Base-by-base conservation (phyloP, 2,113 vertebrate genomes). In the Chelonoidis abingdonii region DNA sequence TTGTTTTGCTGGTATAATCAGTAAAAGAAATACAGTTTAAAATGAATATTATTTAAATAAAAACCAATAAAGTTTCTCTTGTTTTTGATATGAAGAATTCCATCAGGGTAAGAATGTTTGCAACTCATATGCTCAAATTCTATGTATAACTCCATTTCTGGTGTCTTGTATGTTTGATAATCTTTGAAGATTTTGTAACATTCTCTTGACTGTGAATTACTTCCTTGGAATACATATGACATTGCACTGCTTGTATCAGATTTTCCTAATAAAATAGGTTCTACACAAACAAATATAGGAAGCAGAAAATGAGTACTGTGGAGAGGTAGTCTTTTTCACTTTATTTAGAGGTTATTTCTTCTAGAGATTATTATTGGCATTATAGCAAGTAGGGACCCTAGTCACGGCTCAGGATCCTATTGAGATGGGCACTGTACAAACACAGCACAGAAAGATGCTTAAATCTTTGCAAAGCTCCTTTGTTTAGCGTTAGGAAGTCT, bases 41-140 rank as follows among this genome's bases (percentile, higher is more conserved):
- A 94, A 82, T 95, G 94, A 92, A 38, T 4, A 1, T 65, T 86
- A 8, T 79, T 96, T 47, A 96, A 97, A 96, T 88, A 89, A 92
- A 96, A 94, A 96, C 85, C 72, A 86, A 81, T 53, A 76, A 65
- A 80, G 5, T 44, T 88, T 22, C 53, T 50, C 29, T 12, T 2
- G 47, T 88, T 79, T 83, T 83, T 82, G 5, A 69, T 92, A 78
- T 88, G 54, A 94, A 85, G 89, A 72, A 14, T 57, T n/a, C 25
- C 14, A 44, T 16, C 31, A 65, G 41, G 87, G 14, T 31, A 8
- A 21, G 11, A 89, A 92, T 2, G 8, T 35, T 87, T 80, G 62
- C 89, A 95, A 93, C 86, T 29, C 90, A 38, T 80, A 3, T 38
- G 25, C 79, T 27, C 17, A 84, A 78, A 21, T 65, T 91, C 95